phyloP scores from a whole-genome alignment of 1,140 invertebrate species.

The Formica selysi region DNA sequence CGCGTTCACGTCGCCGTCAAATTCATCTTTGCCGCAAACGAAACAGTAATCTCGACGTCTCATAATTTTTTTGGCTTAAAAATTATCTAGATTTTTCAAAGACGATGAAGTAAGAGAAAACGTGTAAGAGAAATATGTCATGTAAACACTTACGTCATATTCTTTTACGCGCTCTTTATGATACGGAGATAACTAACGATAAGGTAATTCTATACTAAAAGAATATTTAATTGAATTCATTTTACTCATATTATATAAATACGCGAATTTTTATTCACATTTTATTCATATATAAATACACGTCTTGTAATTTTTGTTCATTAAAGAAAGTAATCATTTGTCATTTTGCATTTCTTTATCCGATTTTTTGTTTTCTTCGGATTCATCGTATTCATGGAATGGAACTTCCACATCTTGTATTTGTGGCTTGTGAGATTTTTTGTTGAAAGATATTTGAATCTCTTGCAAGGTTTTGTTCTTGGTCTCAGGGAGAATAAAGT shows the following conservation, averaged over 20 bases:
- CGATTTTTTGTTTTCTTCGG: not conserved
- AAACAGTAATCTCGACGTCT: not conserved
- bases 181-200: not conserved
- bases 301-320: not conserved
- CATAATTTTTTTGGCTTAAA: not conserved
- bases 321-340: not conserved
- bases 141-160: not conserved
- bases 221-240: not conserved
- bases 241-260: not conserved
- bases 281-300: not conserved
- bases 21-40: not conserved
- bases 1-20: constrained; percentile 9
- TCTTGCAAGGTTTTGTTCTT: constrained; percentile 92
- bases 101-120: not conserved
- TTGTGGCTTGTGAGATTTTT: not conserved
- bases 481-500: constrained; percentile 92
- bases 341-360: not conserved
- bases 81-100: constrained; percentile 12
- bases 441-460: constrained; percentile 88
- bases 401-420: not conserved
- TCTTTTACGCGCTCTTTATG: not conserved
- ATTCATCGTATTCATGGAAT: not conserved
- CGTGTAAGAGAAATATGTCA: not conserved
- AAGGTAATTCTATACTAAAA: not conserved
- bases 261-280: not conserved